Base-by-base conservation (phyloP, 2,797 vertebrate genomes). In the Gambusia yucatana region DNA sequence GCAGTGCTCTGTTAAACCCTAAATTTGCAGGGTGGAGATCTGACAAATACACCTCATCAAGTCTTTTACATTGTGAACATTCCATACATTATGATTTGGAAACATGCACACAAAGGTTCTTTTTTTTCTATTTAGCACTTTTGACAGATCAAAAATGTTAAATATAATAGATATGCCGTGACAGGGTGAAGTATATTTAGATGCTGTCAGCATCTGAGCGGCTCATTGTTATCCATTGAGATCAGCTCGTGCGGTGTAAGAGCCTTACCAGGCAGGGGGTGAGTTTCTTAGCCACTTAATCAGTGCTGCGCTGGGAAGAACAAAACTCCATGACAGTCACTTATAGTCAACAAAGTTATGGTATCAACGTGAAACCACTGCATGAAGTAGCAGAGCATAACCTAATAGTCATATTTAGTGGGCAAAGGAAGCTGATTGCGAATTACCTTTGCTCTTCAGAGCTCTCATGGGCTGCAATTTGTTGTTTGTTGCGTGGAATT, bases 191-290 rank as follows among this genome's bases (percentile, higher is more conserved):
- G 78, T 82, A 77, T 82, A 77, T 92, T 91, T 89, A 87, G 91
- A 85, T 86, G 79, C 80, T 78, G 86, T 93, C 88, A 90, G 91
- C 91, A 87, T 87, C 79, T 84, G 81, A 93, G 85, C 72, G 47
- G 89, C 86, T 93, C 91, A 87, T 91, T 92, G 90, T 91, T 91
- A 89, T 91, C 94, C 91, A 90, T 86, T 77, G 84, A 87, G 50
- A 82, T 80, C 82, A 87, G 84, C 75, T 61, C 85, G 80, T 86
- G 78, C 78, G 44, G 44, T 20, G 44, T 92, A 91, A 93, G 88
- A 90, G 89, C 83, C 84, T 93, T 91, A 93, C 17, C 77, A 67
- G 80, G 91, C 88, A 77, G 86, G 89, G 88, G 87, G 86, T 76
- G 78, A 73, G 74, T 70, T 81, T 84, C 78, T 90, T 75, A 89